A percentile compares a stretch with the other conserved stretches of the same genome.
Conservation (phyloP, 2,888 invertebrate species). For the Sphecodes monilicornis region DNA sequence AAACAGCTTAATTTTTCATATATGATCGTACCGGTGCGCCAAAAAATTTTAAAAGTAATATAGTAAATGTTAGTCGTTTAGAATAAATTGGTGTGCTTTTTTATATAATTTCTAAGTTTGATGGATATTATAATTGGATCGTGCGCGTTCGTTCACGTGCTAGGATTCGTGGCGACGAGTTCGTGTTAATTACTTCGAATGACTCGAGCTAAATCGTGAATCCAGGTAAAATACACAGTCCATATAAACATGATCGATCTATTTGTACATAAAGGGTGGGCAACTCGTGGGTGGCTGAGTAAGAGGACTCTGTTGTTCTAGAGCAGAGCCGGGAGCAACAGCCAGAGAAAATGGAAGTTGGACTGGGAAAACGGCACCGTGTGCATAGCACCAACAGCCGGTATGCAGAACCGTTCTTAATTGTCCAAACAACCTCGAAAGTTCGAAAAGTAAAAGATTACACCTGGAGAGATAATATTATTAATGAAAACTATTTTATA, state of each 20-base stretch:
- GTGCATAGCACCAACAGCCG: neutral
- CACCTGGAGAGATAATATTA: neutral
- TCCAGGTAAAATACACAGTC: neutral
- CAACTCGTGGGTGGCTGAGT: neutral
- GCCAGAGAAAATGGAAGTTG: neutral
- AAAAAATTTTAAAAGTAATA: no score
- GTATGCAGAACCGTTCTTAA: neutral
- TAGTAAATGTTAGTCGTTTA: no score
- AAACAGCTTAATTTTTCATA: no score
- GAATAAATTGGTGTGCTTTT: neutral
- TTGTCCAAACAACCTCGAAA: neutral
- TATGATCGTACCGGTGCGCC: no score
- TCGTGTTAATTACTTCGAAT: neutral
- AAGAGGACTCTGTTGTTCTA: neutral
- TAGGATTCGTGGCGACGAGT: neutral
- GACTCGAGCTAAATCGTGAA: neutral
- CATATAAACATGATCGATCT: neutral
- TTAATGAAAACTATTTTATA: neutral
- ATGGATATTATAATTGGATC: neutral
- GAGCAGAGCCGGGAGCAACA: neutral
- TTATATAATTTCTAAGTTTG: neutral
- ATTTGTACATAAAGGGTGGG: neutral
- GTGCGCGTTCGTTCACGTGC: neutral
- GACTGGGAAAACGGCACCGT: constrained; percentile 4
- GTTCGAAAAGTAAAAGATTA: constrained; percentile 1